Evolutionary conservation across 2,113 vertebrate genomes (phyloP).

Genomic region (Leuciscus idus): DNA sequence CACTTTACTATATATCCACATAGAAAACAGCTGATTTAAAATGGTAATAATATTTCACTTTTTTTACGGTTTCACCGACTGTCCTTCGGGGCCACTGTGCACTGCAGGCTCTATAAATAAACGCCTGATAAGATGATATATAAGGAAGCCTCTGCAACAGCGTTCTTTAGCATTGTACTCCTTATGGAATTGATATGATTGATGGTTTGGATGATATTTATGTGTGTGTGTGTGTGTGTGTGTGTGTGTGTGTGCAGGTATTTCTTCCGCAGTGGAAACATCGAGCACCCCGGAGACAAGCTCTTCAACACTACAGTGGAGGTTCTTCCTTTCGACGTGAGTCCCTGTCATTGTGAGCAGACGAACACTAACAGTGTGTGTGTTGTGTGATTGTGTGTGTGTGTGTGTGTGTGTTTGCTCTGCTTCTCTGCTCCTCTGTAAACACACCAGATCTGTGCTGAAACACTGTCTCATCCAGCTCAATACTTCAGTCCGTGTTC

Average conservation of each 20-base stretch:
- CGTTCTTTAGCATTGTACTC: neutral
- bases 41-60: neutral
- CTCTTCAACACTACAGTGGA: constrained; percentile 97
- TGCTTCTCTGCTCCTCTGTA: neutral
- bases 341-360: constrained; percentile 63
- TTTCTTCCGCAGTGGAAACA: constrained; percentile 98
- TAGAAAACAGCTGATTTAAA: neutral
- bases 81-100: neutral
- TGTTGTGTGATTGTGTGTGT: neutral
- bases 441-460: constrained; percentile 10
- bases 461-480: neutral
- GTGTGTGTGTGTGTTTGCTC: neutral
- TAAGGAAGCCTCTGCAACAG: neutral
- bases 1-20: neutral
- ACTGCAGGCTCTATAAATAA: constrained; percentile 10
- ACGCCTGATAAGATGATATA: neutral
- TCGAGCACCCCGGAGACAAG: constrained; percentile 97
- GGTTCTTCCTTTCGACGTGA: constrained; percentile 95
- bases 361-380: constrained; percentile 3
- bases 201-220: neutral
- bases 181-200: neutral
- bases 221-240: constrained; percentile 7
- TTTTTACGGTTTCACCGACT: neutral
- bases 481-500: neutral
- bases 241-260: constrained; percentile 77